Base-by-base conservation (phyloP, 2,888 invertebrate genomes). In the Synanthedon andrenaeformis region DNA sequence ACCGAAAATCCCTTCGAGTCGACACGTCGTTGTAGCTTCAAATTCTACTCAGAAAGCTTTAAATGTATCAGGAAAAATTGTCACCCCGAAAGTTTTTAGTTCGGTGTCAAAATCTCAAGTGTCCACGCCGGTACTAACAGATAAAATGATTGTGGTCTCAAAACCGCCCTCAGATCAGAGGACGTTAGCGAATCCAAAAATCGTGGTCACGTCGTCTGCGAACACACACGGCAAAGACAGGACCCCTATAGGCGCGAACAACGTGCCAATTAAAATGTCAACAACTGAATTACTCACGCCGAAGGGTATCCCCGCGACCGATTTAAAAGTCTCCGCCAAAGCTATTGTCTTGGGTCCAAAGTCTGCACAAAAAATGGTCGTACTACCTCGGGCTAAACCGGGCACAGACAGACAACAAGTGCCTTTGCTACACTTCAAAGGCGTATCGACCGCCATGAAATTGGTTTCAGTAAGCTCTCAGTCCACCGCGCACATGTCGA, bases 341-440 rank as follows among this genome's bases (percentile, higher is more conserved):
- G 81, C 88, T 12, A 74, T 87, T 53, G 82, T 88, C 50, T 64
- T 88, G 41, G 88, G 87, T 64, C 84, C 85, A 6, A 88, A 87
- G 64, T 80, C 86, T 2, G 88, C 84, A 3, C 86, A 82, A 61
- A 88, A 88, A 62, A 87, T 88, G 88, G 85, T 88, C 12, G 87
- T 88, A 6, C 61, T 88, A 51, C 88, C 88, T 1, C 72, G 80
- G 53, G 72, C 79, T 63, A 84, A 82, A 72, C 61, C 72, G 10
- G 73, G 69, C 6, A 66, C 72, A n/a, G 86, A 85, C 13, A 77
- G 78, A 17, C 14, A 79, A 4, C 82, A 79, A 57, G 67, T 85
- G 57, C 87, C 88, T 2, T 60, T 88, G 13, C 65, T 88, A 59
- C 87, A 88, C 63, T 82, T 88, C 53, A 88, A 88, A 59, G 83